Base-by-base conservation (phyloP, 1,140 invertebrate genomes). In the Magallana angulata region DNA sequence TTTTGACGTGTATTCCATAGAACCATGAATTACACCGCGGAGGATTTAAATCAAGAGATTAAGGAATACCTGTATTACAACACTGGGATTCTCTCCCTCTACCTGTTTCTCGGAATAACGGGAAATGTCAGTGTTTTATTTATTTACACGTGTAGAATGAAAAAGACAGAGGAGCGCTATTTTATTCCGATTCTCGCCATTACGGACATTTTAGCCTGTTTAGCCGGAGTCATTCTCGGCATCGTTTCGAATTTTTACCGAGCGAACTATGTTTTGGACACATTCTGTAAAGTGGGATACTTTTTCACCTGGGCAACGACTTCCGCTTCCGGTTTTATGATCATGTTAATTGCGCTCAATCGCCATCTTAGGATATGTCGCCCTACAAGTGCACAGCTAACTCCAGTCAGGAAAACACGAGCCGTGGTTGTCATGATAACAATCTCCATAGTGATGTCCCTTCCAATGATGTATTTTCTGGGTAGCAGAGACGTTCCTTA, bases 111-210 rank as follows among this genome's bases (percentile, higher is more conserved):
- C 9, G 88, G 88, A 76, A 58, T 89, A 16, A 36, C 86, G 56
- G 88, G 88, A 36, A 89, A 89, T 64, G 18, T 60, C 1, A 62
- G 59, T n/a, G 88, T 89, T 16, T 64, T 89, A 76, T 68, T 30
- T 57, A 81, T 89, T 59, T 89, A 86, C 48, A 64, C 57, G n/a
- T 83, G 80, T 12, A 89, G 87, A 62, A 86, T 89, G 82, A 86
- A 81, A 84, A 87, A 83, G 62, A 59, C 82, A 64, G 85, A 86
- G 12, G 76, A 87, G 48, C 85, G 88, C 0, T 89, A 83, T 62
- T 89, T 89, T 59, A 89, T 89, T 64, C 88, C 88, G 0, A 56
- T 84, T 36, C 71, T 89, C 11, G 88, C 88, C 14, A 58, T 76
- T 9, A 64, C 84, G 0, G 88, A 89, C 48, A 14, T 89, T 18